A percentile compares a stretch with the other conserved stretches of the same genome.
These are phyloP conservation scores for Spisula solida DNA, from an alignment of 2,888 invertebrate genomes.

Conservation along the genomic window DNA sequence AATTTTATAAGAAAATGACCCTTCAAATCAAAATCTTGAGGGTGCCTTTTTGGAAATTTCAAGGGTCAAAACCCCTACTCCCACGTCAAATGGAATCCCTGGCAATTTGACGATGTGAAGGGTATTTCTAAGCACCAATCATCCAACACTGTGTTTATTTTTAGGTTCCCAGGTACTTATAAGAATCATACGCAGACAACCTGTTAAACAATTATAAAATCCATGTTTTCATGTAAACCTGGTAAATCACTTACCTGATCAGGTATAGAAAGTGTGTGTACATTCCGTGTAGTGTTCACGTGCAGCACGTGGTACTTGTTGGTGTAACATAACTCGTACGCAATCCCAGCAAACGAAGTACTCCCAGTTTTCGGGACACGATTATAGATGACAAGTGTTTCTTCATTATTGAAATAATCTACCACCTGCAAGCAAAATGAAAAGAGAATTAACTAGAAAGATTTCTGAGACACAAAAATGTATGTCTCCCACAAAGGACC, in stretches of 20 bases:
- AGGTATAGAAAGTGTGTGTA: slow-evolving; percentile 96
- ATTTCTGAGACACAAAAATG: too few species aligned
- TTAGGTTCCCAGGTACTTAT: too few species aligned
- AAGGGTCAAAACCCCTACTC: too few species aligned
- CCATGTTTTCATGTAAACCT: not conserved
- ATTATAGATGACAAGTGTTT: slow-evolving; percentile 94
- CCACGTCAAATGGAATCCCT: too few species aligned
- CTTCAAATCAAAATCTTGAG: too few species aligned
- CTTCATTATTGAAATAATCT: slow-evolving; percentile 75
- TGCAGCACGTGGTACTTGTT: slow-evolving; percentile 95
- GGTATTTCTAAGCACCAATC: too few species aligned
- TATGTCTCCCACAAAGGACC: too few species aligned
- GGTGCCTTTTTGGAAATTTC: too few species aligned
- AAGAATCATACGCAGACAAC: too few species aligned
- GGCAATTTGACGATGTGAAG: too few species aligned
- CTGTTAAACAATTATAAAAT: not conserved
- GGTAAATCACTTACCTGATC: slow-evolving; percentile 92
- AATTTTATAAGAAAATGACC: too few species aligned
- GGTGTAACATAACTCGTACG: slow-evolving; percentile 94
- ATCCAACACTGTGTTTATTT: too few species aligned
- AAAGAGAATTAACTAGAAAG: not conserved
- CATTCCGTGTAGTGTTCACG: slow-evolving; percentile 98
- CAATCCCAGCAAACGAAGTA: slow-evolving; percentile 97
- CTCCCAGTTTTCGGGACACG: slow-evolving; percentile 99
- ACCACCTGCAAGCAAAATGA: slow-evolving; percentile 42